A percentile compares a stretch with the other conserved stretches of the same genome.
phyloP scores from a whole-genome alignment of 2,797 vertebrate genomes.

The Remorina albescens region DNA sequence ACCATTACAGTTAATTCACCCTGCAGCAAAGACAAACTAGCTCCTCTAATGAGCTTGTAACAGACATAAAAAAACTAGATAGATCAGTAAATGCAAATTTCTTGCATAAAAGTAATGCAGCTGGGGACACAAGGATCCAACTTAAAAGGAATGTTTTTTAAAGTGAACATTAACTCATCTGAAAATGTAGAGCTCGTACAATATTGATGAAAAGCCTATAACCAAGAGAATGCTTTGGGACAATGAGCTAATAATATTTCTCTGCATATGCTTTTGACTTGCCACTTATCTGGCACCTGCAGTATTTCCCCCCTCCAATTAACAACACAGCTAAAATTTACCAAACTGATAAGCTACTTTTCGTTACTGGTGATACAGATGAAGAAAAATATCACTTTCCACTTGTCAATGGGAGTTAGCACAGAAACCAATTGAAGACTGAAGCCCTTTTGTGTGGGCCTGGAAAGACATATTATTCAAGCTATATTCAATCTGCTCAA shows the following conservation, averaged over 20 bases:
- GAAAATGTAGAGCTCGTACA: constrained; percentile 27
- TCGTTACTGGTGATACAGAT: background rate
- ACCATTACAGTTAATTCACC: constrained; percentile 51
- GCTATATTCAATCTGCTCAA: constrained; percentile 53
- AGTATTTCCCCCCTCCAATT: background rate
- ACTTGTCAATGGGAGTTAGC: background rate
- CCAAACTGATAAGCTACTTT: background rate
- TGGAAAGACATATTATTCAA: constrained; percentile 32
- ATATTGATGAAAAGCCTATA: constrained; percentile 22
- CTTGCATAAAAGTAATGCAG: constrained; percentile 16
- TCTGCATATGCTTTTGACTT: constrained; percentile 19
- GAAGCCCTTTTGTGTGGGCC: constrained; percentile 2
- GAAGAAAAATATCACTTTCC: constrained; percentile 21
- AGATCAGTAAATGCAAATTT: constrained; percentile 63
- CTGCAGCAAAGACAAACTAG: constrained; percentile 56
- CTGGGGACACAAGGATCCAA: constrained; percentile 31
- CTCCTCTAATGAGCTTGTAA: constrained; percentile 58
- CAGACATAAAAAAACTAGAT: constrained; percentile 55
- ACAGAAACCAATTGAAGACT: constrained; percentile 16
- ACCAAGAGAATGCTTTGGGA: constrained; percentile 1
- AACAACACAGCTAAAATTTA: background rate
- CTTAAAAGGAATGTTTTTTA: constrained; percentile 45
- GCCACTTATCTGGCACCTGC: constrained; percentile 12
- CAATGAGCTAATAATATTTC: constrained; percentile 18
- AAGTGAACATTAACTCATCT: constrained; percentile 38